These are phyloP conservation scores for Dasyurus viverrinus DNA, from an alignment of 2,113 vertebrate species.

Conservation along the genomic window DNA sequence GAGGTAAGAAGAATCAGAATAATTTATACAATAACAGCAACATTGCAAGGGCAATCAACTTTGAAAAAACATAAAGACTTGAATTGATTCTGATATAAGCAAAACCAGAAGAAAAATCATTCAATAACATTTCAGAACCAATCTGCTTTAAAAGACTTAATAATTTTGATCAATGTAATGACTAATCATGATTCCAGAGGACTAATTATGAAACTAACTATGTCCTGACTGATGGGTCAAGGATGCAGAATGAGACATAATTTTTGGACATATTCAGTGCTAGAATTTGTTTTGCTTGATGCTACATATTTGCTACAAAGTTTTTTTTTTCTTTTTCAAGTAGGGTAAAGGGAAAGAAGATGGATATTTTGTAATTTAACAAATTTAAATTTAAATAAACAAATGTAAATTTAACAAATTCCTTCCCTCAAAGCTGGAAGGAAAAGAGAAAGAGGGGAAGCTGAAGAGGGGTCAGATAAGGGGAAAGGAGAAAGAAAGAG, in stretches of 20 bases:
- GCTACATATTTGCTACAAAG: neutral
- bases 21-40: neutral
- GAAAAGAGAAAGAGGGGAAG: neutral
- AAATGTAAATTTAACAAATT: too few relatives aligned
- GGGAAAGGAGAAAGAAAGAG: too few relatives aligned
- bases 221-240: neutral
- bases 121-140: neutral
- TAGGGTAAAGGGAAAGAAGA: neutral
- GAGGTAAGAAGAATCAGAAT: neutral
- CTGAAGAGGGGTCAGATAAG: neutral
- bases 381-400: neutral
- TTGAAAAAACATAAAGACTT: too few relatives aligned
- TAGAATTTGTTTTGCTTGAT: neutral
- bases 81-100: neutral
- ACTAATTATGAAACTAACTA: neutral
- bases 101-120: neutral
- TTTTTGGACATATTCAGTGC: neutral
- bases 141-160: neutral
- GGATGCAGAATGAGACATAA: neutral
- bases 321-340: neutral
- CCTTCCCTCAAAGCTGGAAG: neutral
- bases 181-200: neutral
- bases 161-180: neutral
- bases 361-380: neutral
- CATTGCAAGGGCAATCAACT: too few relatives aligned